phyloP scores from a whole-genome alignment of 2,888 invertebrate genomes.

The Ischnus inquisitorius region DNA sequence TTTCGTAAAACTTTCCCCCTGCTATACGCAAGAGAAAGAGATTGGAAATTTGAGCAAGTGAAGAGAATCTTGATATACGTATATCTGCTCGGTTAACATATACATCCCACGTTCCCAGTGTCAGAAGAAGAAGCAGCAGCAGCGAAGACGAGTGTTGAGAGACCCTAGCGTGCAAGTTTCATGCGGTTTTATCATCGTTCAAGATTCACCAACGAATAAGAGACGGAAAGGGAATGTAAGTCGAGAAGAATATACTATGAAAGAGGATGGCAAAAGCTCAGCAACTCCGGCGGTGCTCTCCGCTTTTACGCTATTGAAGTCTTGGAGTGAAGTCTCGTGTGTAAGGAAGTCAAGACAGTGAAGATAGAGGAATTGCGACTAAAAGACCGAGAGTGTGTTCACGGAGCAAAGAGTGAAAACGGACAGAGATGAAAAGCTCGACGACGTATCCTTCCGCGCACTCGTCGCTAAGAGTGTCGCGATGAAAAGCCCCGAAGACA shows the following conservation, averaged over 20 bases:
- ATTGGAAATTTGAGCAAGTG: not conserved
- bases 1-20: not conserved
- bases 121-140: not conserved
- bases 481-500: not conserved
- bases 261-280: not conserved
- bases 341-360: not conserved
- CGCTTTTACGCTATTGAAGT: not conserved
- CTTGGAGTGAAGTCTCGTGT: not conserved
- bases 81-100: conserved; percentile 4
- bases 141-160: conserved; percentile 1
- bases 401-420: not conserved
- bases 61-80: conserved; percentile 31
- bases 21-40: not conserved
- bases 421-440: not conserved
- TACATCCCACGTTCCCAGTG: not conserved
- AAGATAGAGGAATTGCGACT: not conserved
- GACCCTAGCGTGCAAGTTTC: not conserved
- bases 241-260: conserved; percentile 15
- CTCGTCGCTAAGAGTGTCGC: not conserved
- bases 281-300: not conserved
- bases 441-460: not conserved
- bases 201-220: conserved; percentile 20
- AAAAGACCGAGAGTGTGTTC: not conserved
- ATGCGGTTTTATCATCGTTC: conserved; percentile 41
- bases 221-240: conserved; percentile 18